Evolutionary conservation across 1,140 invertebrate species (phyloP).

Genomic region (Rhagoletis zephyria): DNA sequence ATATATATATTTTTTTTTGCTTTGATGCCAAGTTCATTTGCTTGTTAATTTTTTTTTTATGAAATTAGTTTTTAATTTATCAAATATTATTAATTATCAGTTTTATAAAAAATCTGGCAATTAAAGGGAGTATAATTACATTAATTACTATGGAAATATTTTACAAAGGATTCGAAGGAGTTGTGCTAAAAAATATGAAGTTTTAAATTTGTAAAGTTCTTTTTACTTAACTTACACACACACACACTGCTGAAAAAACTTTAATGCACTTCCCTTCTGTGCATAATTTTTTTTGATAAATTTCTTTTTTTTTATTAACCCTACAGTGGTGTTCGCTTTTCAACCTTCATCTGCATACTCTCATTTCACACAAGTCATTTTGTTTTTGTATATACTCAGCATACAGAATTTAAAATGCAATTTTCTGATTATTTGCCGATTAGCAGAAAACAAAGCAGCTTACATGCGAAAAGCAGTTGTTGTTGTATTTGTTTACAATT

Average conservation of each 20-base stretch:
- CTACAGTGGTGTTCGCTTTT: background rate
- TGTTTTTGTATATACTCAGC: background rate
- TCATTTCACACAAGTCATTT: background rate
- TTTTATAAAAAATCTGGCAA: background rate
- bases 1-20: background rate
- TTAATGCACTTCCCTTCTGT: too few species aligned
- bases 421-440: conserved; percentile 39
- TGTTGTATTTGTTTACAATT: too few species aligned
- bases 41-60: background rate
- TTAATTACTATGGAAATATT: conserved; percentile 20
- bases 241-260: background rate
- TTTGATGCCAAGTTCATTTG: too few species aligned
- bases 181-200: background rate
- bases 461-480: background rate
- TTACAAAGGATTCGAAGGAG: background rate
- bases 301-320: background rate
- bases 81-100: background rate
- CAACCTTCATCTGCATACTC: background rate
- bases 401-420: conserved; percentile 26
- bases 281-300: too few species aligned
- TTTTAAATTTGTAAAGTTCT: background rate
- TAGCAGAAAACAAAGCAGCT: conserved; percentile 29
- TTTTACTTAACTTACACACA: background rate
- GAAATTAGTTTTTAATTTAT: background rate
- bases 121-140: background rate